A percentile compares a stretch with the other conserved stretches of the same genome.
Evolutionary conservation across 2,888 invertebrate genomes (phyloP).

Genomic region (Brachyopa scutellaris): DNA sequence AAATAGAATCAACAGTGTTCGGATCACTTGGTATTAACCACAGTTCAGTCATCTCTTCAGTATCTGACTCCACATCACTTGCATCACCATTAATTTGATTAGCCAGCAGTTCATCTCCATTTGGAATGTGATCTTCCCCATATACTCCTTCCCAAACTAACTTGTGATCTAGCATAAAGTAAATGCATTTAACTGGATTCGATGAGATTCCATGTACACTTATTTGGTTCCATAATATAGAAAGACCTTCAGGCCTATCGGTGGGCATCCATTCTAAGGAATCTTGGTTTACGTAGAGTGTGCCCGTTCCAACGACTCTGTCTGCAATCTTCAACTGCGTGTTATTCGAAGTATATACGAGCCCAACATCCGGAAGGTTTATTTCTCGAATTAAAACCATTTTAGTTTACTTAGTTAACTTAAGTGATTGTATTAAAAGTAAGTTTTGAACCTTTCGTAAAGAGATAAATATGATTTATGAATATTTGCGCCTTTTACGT

Average conservation of each 20-base stretch:
- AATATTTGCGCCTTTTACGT: constrained; percentile 41
- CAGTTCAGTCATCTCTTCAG: constrained; percentile 86
- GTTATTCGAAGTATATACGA: constrained; percentile 78
- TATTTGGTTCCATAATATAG: constrained; percentile 80
- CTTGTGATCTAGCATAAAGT: constrained; percentile 80
- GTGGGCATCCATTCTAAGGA: constrained; percentile 79
- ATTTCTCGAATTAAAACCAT: constrained; percentile 80
- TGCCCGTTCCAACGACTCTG: constrained; percentile 78
- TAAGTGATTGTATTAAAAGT: background rate
- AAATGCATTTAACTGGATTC: constrained; percentile 79
- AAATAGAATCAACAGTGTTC: constrained; percentile 86
- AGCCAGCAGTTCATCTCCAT: constrained; percentile 69
- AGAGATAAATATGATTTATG: constrained; percentile 15
- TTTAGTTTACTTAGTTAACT: constrained; percentile 27
- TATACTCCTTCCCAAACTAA: constrained; percentile 80
- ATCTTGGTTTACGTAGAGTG: constrained; percentile 79
- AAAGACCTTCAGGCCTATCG: constrained; percentile 78
- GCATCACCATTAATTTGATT: constrained; percentile 77
- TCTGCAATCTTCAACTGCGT: constrained; percentile 79
- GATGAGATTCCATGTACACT: constrained; percentile 80
- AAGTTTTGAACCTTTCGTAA: background rate
- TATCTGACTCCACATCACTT: constrained; percentile 78
- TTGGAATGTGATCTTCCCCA: constrained; percentile 74
- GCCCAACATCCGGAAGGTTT: constrained; percentile 77
- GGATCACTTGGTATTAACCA: constrained; percentile 87